A percentile compares a stretch with the other conserved stretches of the same genome.
These are phyloP conservation scores for Cryptotermes secundus DNA, from an alignment of 1,140 invertebrate genomes.

Conservation along the genomic window DNA sequence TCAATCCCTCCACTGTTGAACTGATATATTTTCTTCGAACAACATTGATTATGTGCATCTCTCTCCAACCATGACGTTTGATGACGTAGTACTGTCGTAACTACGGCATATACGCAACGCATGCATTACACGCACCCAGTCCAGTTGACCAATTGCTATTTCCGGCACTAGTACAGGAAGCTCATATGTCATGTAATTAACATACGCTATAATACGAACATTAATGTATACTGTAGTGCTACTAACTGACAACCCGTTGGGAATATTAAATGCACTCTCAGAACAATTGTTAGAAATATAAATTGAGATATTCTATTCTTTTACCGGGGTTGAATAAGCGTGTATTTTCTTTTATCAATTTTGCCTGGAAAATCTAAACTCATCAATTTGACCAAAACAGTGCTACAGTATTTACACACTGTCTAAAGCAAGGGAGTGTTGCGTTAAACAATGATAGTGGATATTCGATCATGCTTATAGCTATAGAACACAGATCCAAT, in stretches of 20 bases:
- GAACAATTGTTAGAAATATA: too few species aligned
- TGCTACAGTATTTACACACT: not conserved
- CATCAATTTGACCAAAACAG: not conserved
- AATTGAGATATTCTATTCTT: too few species aligned
- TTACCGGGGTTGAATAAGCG: too few species aligned
- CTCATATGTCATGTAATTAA: not conserved
- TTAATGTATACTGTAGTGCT: not conserved
- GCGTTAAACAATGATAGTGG: not conserved
- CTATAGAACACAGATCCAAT: not conserved
- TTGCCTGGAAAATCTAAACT: too few species aligned
- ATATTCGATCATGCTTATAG: not conserved
- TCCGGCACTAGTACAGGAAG: not conserved
- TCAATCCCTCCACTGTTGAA: too few species aligned
- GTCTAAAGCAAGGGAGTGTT: not conserved
- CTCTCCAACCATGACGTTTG: not conserved
- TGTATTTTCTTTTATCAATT: too few species aligned
- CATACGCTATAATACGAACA: not conserved
- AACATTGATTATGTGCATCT: not conserved
- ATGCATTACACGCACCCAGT: not conserved
- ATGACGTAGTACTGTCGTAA: not conserved
- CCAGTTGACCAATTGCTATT: not conserved
- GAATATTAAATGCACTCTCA: not conserved
- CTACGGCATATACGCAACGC: not conserved
- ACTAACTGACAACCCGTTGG: not conserved
- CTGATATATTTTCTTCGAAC: not conserved